A percentile compares a stretch with the other conserved stretches of the same genome.
Evolutionary conservation across 2,888 invertebrate species (phyloP).

Genomic region (Nephrotoma guestfalica): DNA sequence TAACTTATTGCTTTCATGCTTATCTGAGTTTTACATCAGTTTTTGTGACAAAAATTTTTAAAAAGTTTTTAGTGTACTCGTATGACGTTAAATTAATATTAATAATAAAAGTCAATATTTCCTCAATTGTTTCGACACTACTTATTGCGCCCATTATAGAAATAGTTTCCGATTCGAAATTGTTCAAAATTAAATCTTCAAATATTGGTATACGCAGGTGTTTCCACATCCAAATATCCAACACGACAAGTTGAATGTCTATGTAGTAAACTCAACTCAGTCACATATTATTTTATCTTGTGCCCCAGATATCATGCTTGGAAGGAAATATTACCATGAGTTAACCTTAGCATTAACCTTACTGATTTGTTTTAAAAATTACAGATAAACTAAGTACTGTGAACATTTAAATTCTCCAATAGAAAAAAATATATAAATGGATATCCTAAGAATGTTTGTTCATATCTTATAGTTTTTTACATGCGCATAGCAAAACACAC

Average conservation of each 20-base stretch:
- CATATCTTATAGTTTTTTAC: not conserved
- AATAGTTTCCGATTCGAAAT: not conserved
- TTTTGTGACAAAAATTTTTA: not conserved
- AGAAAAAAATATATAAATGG: not conserved
- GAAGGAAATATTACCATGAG: not conserved
- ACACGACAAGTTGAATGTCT: not conserved
- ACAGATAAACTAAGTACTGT: not conserved
- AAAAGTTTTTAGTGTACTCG: not conserved
- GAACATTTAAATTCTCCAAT: not conserved
- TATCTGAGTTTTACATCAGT: not conserved
- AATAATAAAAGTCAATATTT: not conserved
- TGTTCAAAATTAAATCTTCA: not conserved
- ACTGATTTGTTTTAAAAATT: not conserved
- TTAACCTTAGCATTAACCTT: not conserved
- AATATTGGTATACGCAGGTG: not conserved
- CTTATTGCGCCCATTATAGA: not conserved
- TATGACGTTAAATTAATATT: not conserved
- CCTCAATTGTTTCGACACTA: not conserved
- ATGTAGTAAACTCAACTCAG: not conserved
- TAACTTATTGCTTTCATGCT: not conserved
- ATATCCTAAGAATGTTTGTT: not conserved
- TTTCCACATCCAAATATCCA: not conserved
- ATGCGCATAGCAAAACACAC: not conserved
- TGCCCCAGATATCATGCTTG: not conserved
- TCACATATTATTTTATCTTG: not conserved